Base-by-base conservation (phyloP, 2,113 vertebrate genomes). In the Setophaga coronata region DNA sequence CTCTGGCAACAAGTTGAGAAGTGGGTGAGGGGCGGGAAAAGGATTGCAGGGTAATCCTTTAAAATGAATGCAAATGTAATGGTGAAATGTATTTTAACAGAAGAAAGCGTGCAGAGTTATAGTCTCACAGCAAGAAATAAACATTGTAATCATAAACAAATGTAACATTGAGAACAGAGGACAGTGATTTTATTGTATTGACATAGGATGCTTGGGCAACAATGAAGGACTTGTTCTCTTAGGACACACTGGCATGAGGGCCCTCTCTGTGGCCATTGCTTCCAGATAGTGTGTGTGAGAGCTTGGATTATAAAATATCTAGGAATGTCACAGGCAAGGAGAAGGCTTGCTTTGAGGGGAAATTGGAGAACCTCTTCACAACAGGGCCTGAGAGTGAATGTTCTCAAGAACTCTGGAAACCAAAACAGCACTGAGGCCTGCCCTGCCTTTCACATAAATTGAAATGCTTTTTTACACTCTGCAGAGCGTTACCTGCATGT, bases 141-240 rank as follows among this genome's bases (percentile, higher is more conserved):
- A 93, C 76, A 69, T n/a, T 72, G 57, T 89, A 86, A 94, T 96
- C 84, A 77, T 90, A 93, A 95, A 90, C 94, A 96, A 96, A 95
- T 94, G 91, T 86, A 82, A 87, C 83, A 51, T 18, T 93, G 62
- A 91, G 64, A 34, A 50, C n/a, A 89, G 87, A 91, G 89, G 87
- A 97, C 87, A 89, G 84, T 60, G 78, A 90, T 95, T 96, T 96
- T 94, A 94, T 95, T 94, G 86, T 91, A 65, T 77, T 90, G 73
- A 67, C 56, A 79, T 83, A 62, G 21, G 65, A 43, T 3, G 0
- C 78, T 82, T 60, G 43, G 51, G 57, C 64, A 80, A 91, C 78
- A 96, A 77, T 60, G 66, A 54, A 78, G 50, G 53, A 47, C 72
- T 92, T 97, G 83, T 92, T 93, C 65, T 82, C 53, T 82, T 82